Conservation (phyloP, 2,113 vertebrate genomes). For the Dinomys branickii region DNA sequence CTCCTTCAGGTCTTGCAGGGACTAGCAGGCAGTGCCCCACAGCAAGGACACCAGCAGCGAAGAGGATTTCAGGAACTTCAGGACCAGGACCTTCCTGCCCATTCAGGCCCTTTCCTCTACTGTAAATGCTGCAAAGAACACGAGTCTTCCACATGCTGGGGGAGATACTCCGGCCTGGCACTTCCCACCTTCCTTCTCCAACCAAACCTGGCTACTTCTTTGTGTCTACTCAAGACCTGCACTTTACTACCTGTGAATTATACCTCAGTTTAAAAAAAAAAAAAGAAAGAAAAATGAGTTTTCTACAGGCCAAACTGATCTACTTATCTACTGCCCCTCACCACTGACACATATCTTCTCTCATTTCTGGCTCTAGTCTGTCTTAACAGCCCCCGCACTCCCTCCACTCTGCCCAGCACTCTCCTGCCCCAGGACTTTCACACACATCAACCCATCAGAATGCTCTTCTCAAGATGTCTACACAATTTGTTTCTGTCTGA, state of each 20-base stretch:
- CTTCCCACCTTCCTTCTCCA: background rate
- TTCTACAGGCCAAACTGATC: no score
- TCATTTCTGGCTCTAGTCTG: background rate
- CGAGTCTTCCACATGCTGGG: accelerated
- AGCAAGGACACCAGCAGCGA: background rate
- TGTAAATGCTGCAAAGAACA: background rate
- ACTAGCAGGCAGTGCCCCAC: background rate
- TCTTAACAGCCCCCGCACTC: background rate
- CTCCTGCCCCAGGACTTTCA: background rate
- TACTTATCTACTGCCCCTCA: background rate
- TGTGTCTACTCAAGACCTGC: background rate
- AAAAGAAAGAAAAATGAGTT: background rate
- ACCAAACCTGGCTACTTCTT: background rate
- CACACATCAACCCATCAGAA: background rate
- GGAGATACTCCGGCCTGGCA: accelerated
- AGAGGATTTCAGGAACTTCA: background rate
- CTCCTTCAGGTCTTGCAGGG: accelerated
- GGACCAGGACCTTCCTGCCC: background rate
- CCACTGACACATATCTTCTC: background rate
- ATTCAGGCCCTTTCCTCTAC: background rate
- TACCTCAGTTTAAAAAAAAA: background rate
- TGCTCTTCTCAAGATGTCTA: background rate
- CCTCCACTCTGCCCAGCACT: background rate
- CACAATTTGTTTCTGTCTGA: background rate
- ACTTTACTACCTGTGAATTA: background rate